A percentile compares a stretch with the other conserved stretches of the same genome.
Conservation (phyloP, 2,797 vertebrate species). For the Mormyrops attenuatus region DNA sequence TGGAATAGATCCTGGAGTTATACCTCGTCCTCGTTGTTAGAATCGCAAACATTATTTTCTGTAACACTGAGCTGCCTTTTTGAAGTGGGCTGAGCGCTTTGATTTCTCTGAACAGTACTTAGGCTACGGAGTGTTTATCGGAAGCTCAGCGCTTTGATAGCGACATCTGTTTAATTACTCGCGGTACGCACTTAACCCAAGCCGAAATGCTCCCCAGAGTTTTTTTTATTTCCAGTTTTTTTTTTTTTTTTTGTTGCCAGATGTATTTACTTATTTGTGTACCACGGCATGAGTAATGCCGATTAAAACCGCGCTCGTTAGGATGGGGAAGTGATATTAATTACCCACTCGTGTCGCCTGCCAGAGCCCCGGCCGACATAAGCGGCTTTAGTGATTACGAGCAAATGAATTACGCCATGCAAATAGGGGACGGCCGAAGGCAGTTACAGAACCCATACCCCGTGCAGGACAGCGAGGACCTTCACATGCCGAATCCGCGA, state of each 20-base stretch:
- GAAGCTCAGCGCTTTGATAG: constrained; percentile 8
- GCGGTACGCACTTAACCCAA: constrained; percentile 39
- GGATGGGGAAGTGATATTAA: constrained; percentile 40
- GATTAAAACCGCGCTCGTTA: constrained; percentile 47
- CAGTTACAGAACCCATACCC: background rate
- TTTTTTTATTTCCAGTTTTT: background rate
- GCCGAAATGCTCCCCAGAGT: background rate
- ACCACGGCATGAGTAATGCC: constrained; percentile 37
- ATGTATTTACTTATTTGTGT: constrained; percentile 30
- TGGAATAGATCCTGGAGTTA: background rate
- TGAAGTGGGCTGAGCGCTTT: background rate
- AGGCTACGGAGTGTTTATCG: constrained; percentile 14
- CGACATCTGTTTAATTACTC: constrained; percentile 25
- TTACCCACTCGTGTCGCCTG: constrained; percentile 36
- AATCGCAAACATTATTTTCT: background rate
- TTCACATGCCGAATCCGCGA: background rate
- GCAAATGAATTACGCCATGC: constrained; percentile 37
- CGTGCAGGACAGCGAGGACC: background rate
- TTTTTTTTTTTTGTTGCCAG: background rate
- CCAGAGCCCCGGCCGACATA: constrained; percentile 39
- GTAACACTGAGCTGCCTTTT: background rate
- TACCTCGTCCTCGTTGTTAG: background rate
- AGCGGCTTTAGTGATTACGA: constrained; percentile 48
- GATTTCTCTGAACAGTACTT: constrained; percentile 15
- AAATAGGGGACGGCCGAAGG: constrained; percentile 43